These are phyloP conservation scores for Halichoeres trimaculatus DNA, from an alignment of 2,113 vertebrate genomes.

Conservation along the genomic window DNA sequence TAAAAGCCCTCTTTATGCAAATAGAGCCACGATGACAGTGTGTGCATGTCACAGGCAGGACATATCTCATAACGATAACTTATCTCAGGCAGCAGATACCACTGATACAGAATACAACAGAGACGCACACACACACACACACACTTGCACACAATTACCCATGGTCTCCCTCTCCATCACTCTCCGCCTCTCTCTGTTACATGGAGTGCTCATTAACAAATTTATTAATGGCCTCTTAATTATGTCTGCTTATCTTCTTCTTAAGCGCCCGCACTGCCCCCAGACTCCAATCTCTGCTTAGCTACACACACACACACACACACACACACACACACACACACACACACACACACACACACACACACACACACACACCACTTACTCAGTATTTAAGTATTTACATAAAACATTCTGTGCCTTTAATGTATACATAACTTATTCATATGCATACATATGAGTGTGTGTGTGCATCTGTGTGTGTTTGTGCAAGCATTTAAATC, in stretches of 20 bases:
- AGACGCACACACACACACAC: constrained; percentile 3
- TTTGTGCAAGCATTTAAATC: constrained; percentile 4
- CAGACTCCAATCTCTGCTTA: constrained; percentile 32
- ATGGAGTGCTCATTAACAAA: constrained; percentile 66
- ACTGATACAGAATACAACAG: constrained; percentile 56
- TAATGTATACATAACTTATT: constrained; percentile 16
- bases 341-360: constrained; percentile 16
- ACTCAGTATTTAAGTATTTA: constrained; percentile 36
- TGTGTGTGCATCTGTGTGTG: neutral
- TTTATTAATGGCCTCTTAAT: constrained; percentile 76
- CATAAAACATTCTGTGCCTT: constrained; percentile 10
- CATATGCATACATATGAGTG: too few relatives aligned
- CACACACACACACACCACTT: neutral
- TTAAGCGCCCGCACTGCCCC: constrained; percentile 38
- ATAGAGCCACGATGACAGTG: constrained; percentile 60
- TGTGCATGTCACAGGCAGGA: constrained; percentile 57
- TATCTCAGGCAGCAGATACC: constrained; percentile 59
- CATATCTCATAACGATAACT: constrained; percentile 71
- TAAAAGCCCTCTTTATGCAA: constrained; percentile 77
- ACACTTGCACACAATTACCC: constrained; percentile 22
- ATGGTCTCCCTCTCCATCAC: constrained; percentile 1
- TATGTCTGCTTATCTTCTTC: constrained; percentile 64
- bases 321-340: neutral
- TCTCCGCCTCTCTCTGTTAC: constrained; percentile 12
- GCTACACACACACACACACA: constrained; percentile 16